A percentile compares a stretch with the other conserved stretches of the same genome.
Conservation (phyloP, 2,888 invertebrate genomes). For the Liposcelis brunnea region DNA sequence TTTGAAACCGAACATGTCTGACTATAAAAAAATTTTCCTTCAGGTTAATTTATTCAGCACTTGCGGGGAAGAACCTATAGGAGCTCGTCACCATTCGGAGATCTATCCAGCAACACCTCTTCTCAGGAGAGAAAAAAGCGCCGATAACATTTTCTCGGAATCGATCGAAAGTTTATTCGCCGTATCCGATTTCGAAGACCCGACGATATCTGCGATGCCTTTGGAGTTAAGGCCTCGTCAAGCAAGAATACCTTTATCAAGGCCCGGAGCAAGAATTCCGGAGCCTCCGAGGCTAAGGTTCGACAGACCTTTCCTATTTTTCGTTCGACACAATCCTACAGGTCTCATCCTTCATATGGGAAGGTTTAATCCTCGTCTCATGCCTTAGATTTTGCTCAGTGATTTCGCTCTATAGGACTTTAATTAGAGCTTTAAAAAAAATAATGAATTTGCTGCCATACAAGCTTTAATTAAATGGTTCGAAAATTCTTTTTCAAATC, state of each 20-base stretch:
- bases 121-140: constrained; percentile 15
- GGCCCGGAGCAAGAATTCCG: constrained; percentile 16
- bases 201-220: constrained; percentile 37
- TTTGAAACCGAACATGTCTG: background rate
- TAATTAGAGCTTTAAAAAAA: background rate
- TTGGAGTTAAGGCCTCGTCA: constrained; percentile 52
- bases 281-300: constrained; percentile 59
- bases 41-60: constrained; percentile 61
- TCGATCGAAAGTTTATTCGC: constrained; percentile 21
- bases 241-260: constrained; percentile 37
- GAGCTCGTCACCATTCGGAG: constrained; percentile 61
- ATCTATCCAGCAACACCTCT: constrained; percentile 55
- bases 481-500: no score
- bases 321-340: constrained; percentile 80
- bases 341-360: constrained; percentile 79
- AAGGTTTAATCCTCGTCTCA: constrained; percentile 65
- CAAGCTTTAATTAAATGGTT: no score
- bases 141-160: constrained; percentile 22
- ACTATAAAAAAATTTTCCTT: constrained; percentile 9
- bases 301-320: constrained; percentile 75
- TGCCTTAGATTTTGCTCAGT: constrained; percentile 36
- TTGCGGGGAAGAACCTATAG: constrained; percentile 53
- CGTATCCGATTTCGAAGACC: constrained; percentile 24
- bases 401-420: background rate
- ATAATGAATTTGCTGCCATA: background rate